phyloP scores from a whole-genome alignment of 2,113 vertebrate species.

The Ammodytes dubius region DNA sequence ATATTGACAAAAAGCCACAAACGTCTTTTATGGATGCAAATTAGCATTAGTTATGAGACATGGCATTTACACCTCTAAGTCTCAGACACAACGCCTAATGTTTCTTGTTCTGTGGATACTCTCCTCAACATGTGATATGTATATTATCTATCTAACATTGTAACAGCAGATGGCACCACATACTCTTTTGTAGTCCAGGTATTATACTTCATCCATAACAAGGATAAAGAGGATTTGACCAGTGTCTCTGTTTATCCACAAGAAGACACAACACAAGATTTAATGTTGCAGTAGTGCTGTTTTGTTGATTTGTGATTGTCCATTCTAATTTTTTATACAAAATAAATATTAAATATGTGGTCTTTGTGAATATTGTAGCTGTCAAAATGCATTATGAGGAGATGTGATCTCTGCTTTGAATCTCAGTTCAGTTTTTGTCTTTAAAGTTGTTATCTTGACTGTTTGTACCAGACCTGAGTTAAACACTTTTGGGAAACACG shows the following conservation, averaged over 20 bases:
- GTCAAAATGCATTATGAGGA: not conserved
- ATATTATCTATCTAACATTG: not conserved
- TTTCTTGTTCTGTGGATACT: not conserved
- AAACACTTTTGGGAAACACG: not conserved
- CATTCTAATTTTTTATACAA: accelerated
- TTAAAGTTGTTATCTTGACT: not conserved
- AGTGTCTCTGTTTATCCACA: not conserved
- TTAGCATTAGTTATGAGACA: not conserved
- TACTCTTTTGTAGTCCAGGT: not conserved
- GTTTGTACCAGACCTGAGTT: not conserved
- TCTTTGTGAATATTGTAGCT: not conserved
- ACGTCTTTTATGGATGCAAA: not conserved
- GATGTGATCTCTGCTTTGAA: not conserved
- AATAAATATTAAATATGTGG: not conserved
- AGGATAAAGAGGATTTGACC: not conserved
- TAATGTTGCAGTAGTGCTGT: not conserved
- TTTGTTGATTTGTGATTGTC: not conserved
- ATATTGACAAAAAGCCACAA: not conserved
- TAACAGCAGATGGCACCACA: conserved; percentile 72
- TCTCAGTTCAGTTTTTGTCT: not conserved
- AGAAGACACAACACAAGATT: not conserved
- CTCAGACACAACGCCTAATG: not conserved
- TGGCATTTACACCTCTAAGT: not conserved
- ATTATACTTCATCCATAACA: not conserved
- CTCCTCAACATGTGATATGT: not conserved